Percentiles rank a stretch among this genome's conserved stretches.
Evolutionary conservation across 64 coral and sea anemone genomes (phyloP).

Genomic region (Trachythela sp.): DNA sequence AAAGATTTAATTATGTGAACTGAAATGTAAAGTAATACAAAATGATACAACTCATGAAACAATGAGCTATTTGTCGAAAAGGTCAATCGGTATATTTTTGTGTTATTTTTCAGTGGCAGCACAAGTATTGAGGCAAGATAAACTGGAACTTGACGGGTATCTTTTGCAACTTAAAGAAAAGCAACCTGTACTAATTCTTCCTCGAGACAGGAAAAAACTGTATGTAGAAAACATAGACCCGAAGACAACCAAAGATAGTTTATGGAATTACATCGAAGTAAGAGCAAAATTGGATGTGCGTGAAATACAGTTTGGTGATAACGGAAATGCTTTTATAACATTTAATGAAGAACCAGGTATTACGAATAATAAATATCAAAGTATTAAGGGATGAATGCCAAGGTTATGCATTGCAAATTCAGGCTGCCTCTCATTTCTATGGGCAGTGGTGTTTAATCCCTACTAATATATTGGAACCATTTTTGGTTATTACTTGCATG

Average conservation of each 20-base stretch:
- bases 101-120: not conserved
- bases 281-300: conserved; percentile 35
- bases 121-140: not conserved
- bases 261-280: conserved; percentile 38
- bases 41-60: no score
- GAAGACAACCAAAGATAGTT: conserved; percentile 30
- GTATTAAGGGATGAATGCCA: not conserved
- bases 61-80: no score
- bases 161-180: not conserved
- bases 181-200: not conserved
- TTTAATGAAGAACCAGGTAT: conserved; percentile 23
- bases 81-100: no score
- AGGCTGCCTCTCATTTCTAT: no score
- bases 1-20: no score
- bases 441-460: no score
- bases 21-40: no score
- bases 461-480: no score
- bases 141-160: not conserved
- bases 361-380: not conserved
- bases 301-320: conserved; percentile 5
- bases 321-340: conserved; percentile 33
- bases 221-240: not conserved
- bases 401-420: no score
- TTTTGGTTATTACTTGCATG: no score
- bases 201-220: not conserved